Evolutionary conservation across 2,113 vertebrate genomes (phyloP), one percentile per base, ranked within the genome.

Genomic region (Clupea harengus): DNA sequence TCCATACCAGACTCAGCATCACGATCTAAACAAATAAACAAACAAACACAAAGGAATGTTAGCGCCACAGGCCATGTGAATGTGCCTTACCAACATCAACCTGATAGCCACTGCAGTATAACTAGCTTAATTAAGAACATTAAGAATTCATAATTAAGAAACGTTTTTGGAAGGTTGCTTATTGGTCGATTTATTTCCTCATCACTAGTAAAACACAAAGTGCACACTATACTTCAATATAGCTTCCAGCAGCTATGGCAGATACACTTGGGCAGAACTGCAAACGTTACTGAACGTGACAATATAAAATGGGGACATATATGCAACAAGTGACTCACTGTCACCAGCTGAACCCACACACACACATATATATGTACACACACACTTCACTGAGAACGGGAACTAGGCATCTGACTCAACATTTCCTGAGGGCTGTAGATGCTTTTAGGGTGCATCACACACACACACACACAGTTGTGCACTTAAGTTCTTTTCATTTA

Each of bases 1-100:
- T 98, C 97, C 87, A 91, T 92, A 0, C 92, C 96, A 1, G 97
- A 97, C 0, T 95, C 95, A 0, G 96, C 95, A 32, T 93, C 93
- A 0, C 72, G 67, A 45, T 84, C 6, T 0, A 57, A 50, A 78
- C 7, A 13, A 80, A 18, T 13, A 88, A 11, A 84, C 47, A 50
- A n/a, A 78, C 25, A 17, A n/a, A 83, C 28, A 83, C 39, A 85
- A 15, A 15, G 22, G 32, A 52, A 28, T 32, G 39, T 39, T 39
- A 39, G 39, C 39, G 39, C 39, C 39, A 39, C 39, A 39, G 39
- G 39, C 39, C 39, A 39, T 39, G 39, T 39, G 39, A 39, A 39
- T 39, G 39, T 39, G 39, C n/a, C n/a, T n/a, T n/a, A 20, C 28
- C n/a, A 85, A 25, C 4, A 25, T 8, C 11, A n/a, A 11, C 22